These are phyloP conservation scores for Coronaproctus castanopsis DNA, from an alignment of 2,888 invertebrate species.

Conservation along the genomic window DNA sequence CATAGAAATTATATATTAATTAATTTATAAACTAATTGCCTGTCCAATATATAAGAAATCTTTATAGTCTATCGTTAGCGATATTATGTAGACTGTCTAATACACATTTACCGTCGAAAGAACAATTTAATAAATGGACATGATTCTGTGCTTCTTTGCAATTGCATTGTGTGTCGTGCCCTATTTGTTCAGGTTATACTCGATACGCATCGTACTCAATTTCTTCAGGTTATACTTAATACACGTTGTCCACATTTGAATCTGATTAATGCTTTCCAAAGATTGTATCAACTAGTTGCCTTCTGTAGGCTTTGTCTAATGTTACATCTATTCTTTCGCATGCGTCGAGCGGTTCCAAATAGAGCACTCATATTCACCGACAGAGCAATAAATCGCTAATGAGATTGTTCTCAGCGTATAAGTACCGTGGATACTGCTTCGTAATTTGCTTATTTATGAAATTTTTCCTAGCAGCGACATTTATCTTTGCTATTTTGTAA, in stretches of 20 bases:
- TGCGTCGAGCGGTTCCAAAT: too few species aligned
- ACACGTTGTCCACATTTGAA: background rate
- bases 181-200: background rate
- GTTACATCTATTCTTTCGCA: background rate
- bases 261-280: background rate
- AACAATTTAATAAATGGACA: background rate
- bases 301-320: background rate
- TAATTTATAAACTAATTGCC: too few species aligned
- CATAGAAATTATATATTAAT: too few species aligned
- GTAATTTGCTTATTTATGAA: background rate
- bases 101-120: background rate
- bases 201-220: background rate
- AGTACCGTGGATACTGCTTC: background rate
- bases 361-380: too few species aligned
- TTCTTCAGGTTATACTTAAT: background rate
- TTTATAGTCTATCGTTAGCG: background rate
- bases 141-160: background rate
- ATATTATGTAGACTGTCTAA: constrained; percentile 2
- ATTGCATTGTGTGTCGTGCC: background rate
- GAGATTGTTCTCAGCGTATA: background rate
- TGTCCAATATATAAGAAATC: too few species aligned
- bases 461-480: background rate
- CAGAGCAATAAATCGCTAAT: too few species aligned
- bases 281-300: background rate
- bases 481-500: too few species aligned